These are phyloP conservation scores for Epinotia nisella DNA, from an alignment of 2,888 invertebrate species.

Conservation along the genomic window DNA sequence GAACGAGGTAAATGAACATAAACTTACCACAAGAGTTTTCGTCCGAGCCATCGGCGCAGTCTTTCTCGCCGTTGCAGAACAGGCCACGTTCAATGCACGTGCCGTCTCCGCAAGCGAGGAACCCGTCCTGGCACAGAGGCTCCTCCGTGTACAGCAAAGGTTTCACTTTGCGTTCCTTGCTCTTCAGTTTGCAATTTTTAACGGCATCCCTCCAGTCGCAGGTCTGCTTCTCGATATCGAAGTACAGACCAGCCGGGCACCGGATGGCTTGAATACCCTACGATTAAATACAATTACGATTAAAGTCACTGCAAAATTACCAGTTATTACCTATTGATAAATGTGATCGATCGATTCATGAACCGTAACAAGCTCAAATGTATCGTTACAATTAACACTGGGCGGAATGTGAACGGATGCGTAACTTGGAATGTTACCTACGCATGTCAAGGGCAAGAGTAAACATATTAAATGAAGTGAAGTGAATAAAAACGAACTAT, in stretches of 20 bases:
- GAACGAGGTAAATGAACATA: neutral
- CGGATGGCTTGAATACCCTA: constrained; percentile 96
- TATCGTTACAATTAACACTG: constrained; percentile 19
- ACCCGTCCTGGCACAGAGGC: constrained; percentile 94
- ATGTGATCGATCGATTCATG: constrained; percentile 10
- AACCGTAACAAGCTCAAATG: constrained; percentile 10
- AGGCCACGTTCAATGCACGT: constrained; percentile 94
- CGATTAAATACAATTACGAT: constrained; percentile 50
- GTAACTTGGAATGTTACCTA: constrained; percentile 20
- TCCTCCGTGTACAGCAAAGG: constrained; percentile 95
- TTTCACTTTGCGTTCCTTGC: constrained; percentile 94
- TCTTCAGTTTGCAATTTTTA: constrained; percentile 96
- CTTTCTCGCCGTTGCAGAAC: constrained; percentile 97
- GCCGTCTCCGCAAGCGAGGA: constrained; percentile 94
- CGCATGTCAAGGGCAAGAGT: constrained; percentile 12
- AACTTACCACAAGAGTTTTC: constrained; percentile 95
- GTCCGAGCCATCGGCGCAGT: constrained; percentile 94
- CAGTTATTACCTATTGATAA: constrained; percentile 7
- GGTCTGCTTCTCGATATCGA: constrained; percentile 97
- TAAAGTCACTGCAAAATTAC: constrained; percentile 6
- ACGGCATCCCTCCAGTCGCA: constrained; percentile 97
- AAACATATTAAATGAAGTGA: neutral
- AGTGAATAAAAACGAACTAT: constrained; percentile 5
- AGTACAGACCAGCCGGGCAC: constrained; percentile 95
- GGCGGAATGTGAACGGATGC: constrained; percentile 29